These are phyloP conservation scores for Nephrotoma appendiculata DNA, from an alignment of 2,888 invertebrate species.

Conservation along the genomic window DNA sequence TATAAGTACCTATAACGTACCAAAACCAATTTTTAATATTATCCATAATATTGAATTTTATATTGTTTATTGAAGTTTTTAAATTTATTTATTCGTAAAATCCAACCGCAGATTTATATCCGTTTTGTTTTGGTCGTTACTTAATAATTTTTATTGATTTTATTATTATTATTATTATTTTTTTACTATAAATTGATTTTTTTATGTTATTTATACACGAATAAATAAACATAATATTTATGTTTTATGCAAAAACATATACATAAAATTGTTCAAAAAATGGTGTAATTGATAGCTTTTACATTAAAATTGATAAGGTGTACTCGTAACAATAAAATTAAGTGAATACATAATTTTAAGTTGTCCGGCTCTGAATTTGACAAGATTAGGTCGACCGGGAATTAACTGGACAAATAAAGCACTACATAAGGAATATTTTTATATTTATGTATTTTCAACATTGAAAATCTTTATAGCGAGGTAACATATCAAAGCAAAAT, in stretches of 20 bases:
- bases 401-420: too few species aligned
- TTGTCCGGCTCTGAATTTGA: too few species aligned
- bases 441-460: too few species aligned
- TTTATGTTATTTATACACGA: background rate
- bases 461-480: too few species aligned
- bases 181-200: background rate
- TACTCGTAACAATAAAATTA: too few species aligned
- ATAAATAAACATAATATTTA: background rate
- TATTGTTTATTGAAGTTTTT: background rate
- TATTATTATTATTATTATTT: background rate
- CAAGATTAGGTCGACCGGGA: too few species aligned
- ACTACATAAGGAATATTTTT: too few species aligned
- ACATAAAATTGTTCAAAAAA: background rate
- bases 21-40: background rate
- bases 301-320: background rate
- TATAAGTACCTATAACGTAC: background rate
- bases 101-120: background rate
- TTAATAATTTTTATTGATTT: background rate
- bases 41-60: background rate
- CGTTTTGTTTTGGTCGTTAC: background rate
- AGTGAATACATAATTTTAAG: too few species aligned
- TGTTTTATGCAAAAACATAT: background rate
- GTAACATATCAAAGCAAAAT: too few species aligned
- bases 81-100: background rate
- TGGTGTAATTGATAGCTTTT: background rate